These are phyloP conservation scores for Craterocephalus amniculus DNA, from an alignment of 2,797 vertebrate genomes.

Conservation along the genomic window DNA sequence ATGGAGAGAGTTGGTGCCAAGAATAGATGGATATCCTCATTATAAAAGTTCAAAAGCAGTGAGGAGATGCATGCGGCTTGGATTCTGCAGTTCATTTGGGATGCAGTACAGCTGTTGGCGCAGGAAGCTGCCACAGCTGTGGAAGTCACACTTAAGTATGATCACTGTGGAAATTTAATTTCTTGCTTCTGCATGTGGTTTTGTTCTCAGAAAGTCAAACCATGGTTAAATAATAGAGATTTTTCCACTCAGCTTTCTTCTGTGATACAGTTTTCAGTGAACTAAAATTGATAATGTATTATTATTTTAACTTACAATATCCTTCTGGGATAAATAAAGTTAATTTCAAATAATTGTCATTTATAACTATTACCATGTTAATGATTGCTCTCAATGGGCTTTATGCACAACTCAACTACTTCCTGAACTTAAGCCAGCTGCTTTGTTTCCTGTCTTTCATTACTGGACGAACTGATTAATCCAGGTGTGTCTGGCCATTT, in stretches of 20 bases:
- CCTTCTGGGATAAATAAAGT: neutral
- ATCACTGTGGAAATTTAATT: neutral
- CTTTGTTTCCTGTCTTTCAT: too few relatives aligned
- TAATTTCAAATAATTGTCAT: neutral
- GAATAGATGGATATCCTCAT: slow-evolving; percentile 60
- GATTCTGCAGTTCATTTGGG: slow-evolving; percentile 9
- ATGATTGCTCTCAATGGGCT: too few relatives aligned
- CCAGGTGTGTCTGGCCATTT: too few relatives aligned
- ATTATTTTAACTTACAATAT: neutral
- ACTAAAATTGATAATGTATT: neutral
- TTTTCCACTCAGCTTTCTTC: neutral
- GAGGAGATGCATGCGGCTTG: slow-evolving; percentile 21
- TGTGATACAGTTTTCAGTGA: neutral
- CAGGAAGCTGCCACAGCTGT: slow-evolving; percentile 7
- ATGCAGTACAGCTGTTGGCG: neutral
- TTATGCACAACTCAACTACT: too few relatives aligned
- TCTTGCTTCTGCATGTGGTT: neutral
- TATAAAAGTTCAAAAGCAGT: slow-evolving; percentile 47
- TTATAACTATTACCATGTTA: too few relatives aligned
- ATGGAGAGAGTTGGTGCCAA: slow-evolving; percentile 55
- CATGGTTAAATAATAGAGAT: neutral
- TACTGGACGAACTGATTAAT: too few relatives aligned
- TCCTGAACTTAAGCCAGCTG: too few relatives aligned
- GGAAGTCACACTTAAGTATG: slow-evolving; percentile 10
- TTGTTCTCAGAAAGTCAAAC: slow-evolving; percentile 8